These are phyloP conservation scores for Malaclemys terrapin DNA, from an alignment of 2,113 vertebrate species.

Conservation along the genomic window DNA sequence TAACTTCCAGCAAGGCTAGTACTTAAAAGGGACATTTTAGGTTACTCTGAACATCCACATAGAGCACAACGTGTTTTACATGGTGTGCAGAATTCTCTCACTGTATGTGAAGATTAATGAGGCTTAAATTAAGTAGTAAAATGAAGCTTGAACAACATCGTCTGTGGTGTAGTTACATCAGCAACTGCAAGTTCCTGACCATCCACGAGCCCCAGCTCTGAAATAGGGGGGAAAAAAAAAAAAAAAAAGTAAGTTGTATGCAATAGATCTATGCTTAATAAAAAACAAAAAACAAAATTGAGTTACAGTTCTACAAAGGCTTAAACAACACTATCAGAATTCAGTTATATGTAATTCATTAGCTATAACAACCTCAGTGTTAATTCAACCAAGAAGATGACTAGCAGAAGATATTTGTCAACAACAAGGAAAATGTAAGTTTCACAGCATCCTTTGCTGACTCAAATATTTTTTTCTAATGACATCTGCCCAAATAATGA, in stretches of 20 bases:
- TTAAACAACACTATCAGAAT: rapidly evolving
- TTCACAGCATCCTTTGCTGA: neutral
- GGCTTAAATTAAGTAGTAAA: slow-evolving; percentile 86
- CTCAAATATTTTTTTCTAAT: neutral
- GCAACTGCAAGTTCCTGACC: slow-evolving; percentile 95
- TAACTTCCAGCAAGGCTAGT: slow-evolving; percentile 69
- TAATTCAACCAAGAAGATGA: neutral
- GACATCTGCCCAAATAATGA: neutral
- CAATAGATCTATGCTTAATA: neutral
- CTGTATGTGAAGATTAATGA: slow-evolving; percentile 49
- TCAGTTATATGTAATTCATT: neutral
- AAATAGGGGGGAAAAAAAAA: slow-evolving; percentile 63
- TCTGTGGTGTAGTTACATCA: slow-evolving; percentile 95
- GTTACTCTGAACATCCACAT: slow-evolving; percentile 51
- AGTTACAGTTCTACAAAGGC: neutral
- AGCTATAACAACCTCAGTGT: neutral
- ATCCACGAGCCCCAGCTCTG: slow-evolving; percentile 91
- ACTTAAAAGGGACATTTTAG: slow-evolving; percentile 65
- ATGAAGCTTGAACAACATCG: slow-evolving; percentile 93
- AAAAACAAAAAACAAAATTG: neutral
- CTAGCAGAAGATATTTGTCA: neutral
- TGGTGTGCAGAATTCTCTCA: slow-evolving; percentile 20
- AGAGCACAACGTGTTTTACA: slow-evolving; percentile 37
- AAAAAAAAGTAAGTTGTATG: slow-evolving; percentile 12
- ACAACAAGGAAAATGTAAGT: neutral